Base-by-base conservation (phyloP, 2,888 invertebrate genomes). In the Acanthoscelides obtectus region DNA sequence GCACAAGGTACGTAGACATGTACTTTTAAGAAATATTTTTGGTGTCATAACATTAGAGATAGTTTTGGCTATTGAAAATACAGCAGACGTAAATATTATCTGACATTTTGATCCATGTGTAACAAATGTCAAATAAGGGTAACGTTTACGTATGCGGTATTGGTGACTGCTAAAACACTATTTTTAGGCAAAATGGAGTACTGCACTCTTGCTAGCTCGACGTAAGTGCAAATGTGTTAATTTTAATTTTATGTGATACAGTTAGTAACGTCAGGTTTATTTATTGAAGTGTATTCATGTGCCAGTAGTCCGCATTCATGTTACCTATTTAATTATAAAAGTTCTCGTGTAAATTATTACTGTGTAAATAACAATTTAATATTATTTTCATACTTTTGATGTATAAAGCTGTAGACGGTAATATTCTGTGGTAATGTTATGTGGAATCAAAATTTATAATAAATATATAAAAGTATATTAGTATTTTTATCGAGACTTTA, bases 301-400 rank as follows among this genome's bases (percentile, higher is more conserved):
- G 76, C 73, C 76, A 76, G 76, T 74, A 74, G 71, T 71, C 45
- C 45, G 45, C 45, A 45, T 45, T 45, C 45, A 45, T 45, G 45
- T 45, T 45, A 45, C 5, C 45, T 45, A 45, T 45, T 45, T 45
- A 45, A 45, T 45, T 45, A 12, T 45, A 45, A 45, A 45, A 45
- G 45, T 45, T 25, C 45, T 45, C 45, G 17, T 45, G 45, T 45
- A 45, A 45, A 45, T 45, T 45, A 45, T 45, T 45, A 45, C 12
- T 1, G 3, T 45, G 45, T 45, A 45, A 45, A 45, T 45, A 45
- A 45, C 45, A 12, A 45, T 25, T n/a, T 25, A 45, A 45, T 45
- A 45, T 6, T 45, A 45, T 45, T 45, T 45, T 45, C 45, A 45
- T 45, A 45, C 1, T 25, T 25, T 25, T 25, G 4, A 25, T 25